Evolutionary conservation across 2,888 invertebrate species (phyloP), one percentile per base, ranked within the genome.

Genomic region (Cantharis flavilabris): DNA sequence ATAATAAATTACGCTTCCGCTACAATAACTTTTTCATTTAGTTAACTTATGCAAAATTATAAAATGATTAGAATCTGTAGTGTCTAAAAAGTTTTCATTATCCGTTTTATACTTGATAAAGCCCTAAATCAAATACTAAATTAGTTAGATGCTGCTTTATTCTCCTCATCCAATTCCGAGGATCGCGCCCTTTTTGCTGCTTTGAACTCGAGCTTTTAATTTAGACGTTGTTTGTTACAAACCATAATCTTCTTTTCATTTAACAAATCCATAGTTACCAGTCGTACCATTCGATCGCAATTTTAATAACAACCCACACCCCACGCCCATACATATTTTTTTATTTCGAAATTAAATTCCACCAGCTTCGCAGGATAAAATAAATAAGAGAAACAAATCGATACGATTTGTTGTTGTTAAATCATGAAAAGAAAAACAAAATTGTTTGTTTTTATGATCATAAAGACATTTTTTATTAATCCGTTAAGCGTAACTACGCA

Each of bases 101-200:
- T 73, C 73, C 73, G 69, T 73, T 73, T 49, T 73, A 73, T 73
- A 69, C 26, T 26, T 67, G 65, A 67, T 73, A 76, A 77, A 79
- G 80, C 73, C 65, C 75, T 23, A 49, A 49, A 49, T 49, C 49
- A 49, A 49, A 49, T 78, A 75, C 79, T 80, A 76, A 81, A 82
- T 82, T 80, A 79, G 79, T 79, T 76, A 80, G 80, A 78, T 77
- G 79, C 76, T 77, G 78, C 81, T 81, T 83, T 64, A 82, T 82
- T 83, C 83, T 82, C 82, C 82, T 49, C 49, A 49, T 49, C 49
- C 49, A 83, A 83, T 83, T 83, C 82, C 80, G 80, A 81, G 81
- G 83, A 82, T 83, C 81, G 80, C 79, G 80, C 80, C 78, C 78
- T 80, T 81, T 81, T 79, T 78, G 77, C 79, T 81, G 33, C 16